Evolutionary conservation across 2,113 vertebrate species (phyloP).

Genomic region (Condylura cristata): DNA sequence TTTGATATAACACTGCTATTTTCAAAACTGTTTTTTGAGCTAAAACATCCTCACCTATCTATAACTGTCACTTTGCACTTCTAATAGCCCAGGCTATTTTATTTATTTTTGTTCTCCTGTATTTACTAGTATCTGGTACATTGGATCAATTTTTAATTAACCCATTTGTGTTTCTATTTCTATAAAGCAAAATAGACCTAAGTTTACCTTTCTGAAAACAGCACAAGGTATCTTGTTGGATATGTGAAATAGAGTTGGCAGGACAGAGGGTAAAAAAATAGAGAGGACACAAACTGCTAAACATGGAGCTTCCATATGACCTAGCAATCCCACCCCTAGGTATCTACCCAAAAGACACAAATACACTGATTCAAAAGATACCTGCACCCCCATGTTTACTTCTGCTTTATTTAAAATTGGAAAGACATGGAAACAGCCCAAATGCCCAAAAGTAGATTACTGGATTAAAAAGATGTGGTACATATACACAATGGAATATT

Average conservation of each 20-base stretch:
- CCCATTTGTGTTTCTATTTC: conserved; percentile 24
- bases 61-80: not conserved
- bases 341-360: too few relatives aligned
- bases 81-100: not conserved
- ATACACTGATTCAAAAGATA: too few relatives aligned
- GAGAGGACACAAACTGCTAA: too few relatives aligned
- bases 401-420: too few relatives aligned
- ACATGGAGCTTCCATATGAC: too few relatives aligned
- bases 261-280: not conserved
- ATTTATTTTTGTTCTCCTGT: not conserved
- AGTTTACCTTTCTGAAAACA: conserved; percentile 23
- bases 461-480: too few relatives aligned
- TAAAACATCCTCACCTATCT: not conserved
- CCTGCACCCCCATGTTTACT: too few relatives aligned
- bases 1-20: not conserved
- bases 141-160: conserved; percentile 22
- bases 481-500: too few relatives aligned
- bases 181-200: conserved; percentile 2
- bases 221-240: not conserved
- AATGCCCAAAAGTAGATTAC: too few relatives aligned
- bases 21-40: conserved; percentile 5
- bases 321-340: too few relatives aligned
- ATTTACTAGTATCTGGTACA: not conserved
- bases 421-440: too few relatives aligned
- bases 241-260: not conserved